These are phyloP conservation scores for Synergus gifuensis DNA, from an alignment of 2,888 invertebrate genomes.

Conservation along the genomic window DNA sequence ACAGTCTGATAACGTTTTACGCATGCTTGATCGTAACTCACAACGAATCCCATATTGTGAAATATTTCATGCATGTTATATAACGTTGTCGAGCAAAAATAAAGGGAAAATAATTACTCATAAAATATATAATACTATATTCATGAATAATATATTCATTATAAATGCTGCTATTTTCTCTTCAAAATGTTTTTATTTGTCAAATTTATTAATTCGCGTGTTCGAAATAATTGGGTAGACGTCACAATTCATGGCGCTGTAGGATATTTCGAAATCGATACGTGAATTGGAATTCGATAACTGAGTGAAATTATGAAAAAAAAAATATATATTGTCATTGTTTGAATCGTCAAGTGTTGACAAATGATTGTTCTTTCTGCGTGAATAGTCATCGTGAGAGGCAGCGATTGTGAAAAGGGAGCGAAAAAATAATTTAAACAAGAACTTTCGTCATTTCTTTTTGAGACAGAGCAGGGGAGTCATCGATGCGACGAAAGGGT, in stretches of 20 bases:
- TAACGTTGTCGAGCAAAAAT: neutral
- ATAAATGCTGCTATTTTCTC: neutral
- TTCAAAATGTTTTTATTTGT: neutral
- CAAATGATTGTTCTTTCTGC: constrained; percentile 48
- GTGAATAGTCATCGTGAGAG: constrained; percentile 53
- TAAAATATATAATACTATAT: neutral
- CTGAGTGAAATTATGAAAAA: constrained; percentile 38
- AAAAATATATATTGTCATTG: constrained; percentile 43
- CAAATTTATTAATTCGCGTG: no score
- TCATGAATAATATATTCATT: neutral
- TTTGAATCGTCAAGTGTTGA: constrained; percentile 34
- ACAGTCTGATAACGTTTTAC: constrained; percentile 67
- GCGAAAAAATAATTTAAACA: constrained; percentile 44
- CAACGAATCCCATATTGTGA: constrained; percentile 5
- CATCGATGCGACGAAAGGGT: constrained; percentile 66
- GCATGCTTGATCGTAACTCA: constrained; percentile 24
- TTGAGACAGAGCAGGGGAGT: constrained; percentile 55
- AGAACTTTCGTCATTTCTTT: constrained; percentile 56
- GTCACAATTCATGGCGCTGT: neutral
- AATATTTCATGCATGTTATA: constrained; percentile 3
- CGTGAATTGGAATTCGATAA: neutral
- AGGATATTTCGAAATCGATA: constrained; percentile 14
- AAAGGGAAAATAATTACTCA: constrained; percentile 6
- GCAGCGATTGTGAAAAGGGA: constrained; percentile 42
- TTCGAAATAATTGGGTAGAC: neutral